These are phyloP conservation scores for Pecten maximus DNA, from an alignment of 2,888 invertebrate genomes.

Conservation along the genomic window DNA sequence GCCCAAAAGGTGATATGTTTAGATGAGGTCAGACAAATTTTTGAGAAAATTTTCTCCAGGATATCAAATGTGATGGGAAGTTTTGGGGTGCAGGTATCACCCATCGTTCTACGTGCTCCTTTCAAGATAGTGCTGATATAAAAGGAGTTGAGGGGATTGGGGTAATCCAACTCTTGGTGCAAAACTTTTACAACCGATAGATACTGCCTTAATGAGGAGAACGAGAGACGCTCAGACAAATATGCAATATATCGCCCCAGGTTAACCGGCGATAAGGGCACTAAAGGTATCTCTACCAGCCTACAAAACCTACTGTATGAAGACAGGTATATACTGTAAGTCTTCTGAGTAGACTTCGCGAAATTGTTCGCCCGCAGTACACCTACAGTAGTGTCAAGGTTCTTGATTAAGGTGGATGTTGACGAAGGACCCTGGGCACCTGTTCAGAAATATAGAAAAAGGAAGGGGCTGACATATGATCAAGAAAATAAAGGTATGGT, in stretches of 20 bases:
- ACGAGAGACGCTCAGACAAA: slow-evolving; percentile 7
- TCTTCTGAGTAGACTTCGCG: too few species aligned
- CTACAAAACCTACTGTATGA: too few species aligned
- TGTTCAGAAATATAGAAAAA: too few species aligned
- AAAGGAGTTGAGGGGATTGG: slow-evolving; percentile 35
- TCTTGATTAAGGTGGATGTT: not conserved
- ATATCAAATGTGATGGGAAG: slow-evolving; percentile 39
- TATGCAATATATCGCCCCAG: slow-evolving; percentile 39
- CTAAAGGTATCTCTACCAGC: not conserved
- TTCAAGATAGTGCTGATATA: slow-evolving; percentile 37
- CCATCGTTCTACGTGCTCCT: slow-evolving; percentile 33
- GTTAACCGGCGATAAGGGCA: slow-evolving; percentile 31
- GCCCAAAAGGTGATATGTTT: slow-evolving; percentile 39
- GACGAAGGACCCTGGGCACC: too few species aligned
- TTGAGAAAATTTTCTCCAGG: not conserved
- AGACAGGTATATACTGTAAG: too few species aligned
- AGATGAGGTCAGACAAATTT: not conserved
- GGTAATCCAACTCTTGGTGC: too few species aligned
- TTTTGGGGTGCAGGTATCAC: slow-evolving; percentile 25
- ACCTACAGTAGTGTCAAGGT: not conserved
- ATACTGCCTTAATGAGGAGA: slow-evolving; percentile 39
- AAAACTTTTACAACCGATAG: not conserved
- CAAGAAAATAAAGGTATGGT: too few species aligned
- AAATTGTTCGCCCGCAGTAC: not conserved
- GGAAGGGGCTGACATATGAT: too few species aligned